Evolutionary conservation across 2,797 vertebrate genomes (phyloP).

Genomic region (Echeneis naucrates): DNA sequence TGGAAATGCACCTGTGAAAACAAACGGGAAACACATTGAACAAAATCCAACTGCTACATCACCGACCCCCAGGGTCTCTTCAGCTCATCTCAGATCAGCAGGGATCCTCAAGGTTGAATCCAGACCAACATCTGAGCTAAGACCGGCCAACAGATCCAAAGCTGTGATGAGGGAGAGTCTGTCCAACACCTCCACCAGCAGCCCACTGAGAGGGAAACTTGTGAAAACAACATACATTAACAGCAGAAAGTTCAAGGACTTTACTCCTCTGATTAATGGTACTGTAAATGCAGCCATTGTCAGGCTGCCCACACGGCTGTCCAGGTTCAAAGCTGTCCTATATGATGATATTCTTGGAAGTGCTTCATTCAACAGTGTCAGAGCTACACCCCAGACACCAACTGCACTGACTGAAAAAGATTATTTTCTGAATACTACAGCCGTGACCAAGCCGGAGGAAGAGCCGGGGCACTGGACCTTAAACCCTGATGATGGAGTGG

Average conservation of each 20-base stretch:
- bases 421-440: background rate
- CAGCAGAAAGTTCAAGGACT: background rate
- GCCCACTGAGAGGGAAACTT: constrained; percentile 50
- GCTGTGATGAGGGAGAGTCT: background rate
- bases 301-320: background rate
- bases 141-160: background rate
- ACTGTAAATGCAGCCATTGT: background rate
- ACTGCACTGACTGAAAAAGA: background rate
- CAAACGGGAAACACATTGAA: background rate
- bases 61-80: background rate
- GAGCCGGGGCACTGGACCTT: accelerated
- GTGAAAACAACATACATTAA: constrained; percentile 13
- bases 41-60: background rate
- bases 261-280: background rate
- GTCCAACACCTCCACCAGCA: constrained; percentile 37
- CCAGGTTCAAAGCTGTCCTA: constrained; percentile 8
- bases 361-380: constrained; percentile 53
- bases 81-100: constrained; percentile 11
- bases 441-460: background rate
- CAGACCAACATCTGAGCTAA: no score
- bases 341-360: constrained; percentile 67
- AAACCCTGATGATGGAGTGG: background rate
- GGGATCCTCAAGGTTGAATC: background rate
- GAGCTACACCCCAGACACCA: background rate
- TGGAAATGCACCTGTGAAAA: background rate